Evolutionary conservation across 2,113 vertebrate species (phyloP).

Genomic region (Rhinopomastus cyanomelas): DNA sequence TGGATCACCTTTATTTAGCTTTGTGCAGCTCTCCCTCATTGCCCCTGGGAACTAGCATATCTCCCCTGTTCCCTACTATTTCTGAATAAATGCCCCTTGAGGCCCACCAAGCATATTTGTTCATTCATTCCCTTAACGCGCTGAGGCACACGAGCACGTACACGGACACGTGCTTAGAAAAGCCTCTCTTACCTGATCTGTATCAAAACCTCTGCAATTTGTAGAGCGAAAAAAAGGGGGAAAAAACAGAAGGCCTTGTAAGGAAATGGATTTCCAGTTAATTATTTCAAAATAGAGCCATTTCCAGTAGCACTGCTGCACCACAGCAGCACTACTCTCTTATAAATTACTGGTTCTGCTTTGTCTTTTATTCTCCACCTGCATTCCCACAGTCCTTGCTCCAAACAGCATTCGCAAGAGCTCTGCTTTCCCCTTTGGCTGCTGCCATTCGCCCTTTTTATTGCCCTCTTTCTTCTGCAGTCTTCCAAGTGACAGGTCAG

Average conservation of each 20-base stretch:
- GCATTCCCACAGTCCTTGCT: slow-evolving; percentile 53
- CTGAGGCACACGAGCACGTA: slow-evolving; percentile 26
- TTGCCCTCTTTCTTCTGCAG: slow-evolving; percentile 39
- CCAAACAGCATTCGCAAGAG: slow-evolving; percentile 16
- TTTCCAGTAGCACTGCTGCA: slow-evolving; percentile 2
- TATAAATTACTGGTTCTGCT: slow-evolving; percentile 41
- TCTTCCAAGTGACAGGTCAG: slow-evolving; percentile 38
- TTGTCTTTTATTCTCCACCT: slow-evolving; percentile 57
- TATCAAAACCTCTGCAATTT: slow-evolving; percentile 27
- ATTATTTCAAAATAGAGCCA: slow-evolving; percentile 27
- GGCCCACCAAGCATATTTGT: slow-evolving; percentile 39
- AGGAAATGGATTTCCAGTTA: neutral
- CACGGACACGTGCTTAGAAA: neutral
- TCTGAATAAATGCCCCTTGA: slow-evolving; percentile 38
- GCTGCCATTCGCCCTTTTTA: slow-evolving; percentile 51
- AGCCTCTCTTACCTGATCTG: slow-evolving; percentile 26
- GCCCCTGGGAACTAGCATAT: slow-evolving; percentile 36
- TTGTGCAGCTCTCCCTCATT: slow-evolving; percentile 7
- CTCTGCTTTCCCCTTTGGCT: slow-evolving; percentile 49
- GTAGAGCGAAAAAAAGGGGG: neutral
- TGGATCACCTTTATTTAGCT: slow-evolving; percentile 61
- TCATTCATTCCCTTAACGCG: slow-evolving; percentile 49
- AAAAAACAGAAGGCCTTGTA: neutral
- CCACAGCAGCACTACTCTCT: neutral
- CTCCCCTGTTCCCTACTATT: slow-evolving; percentile 55